phyloP scores from a whole-genome alignment of 2,888 invertebrate species.

The Mesorhabditis spiculigera region DNA sequence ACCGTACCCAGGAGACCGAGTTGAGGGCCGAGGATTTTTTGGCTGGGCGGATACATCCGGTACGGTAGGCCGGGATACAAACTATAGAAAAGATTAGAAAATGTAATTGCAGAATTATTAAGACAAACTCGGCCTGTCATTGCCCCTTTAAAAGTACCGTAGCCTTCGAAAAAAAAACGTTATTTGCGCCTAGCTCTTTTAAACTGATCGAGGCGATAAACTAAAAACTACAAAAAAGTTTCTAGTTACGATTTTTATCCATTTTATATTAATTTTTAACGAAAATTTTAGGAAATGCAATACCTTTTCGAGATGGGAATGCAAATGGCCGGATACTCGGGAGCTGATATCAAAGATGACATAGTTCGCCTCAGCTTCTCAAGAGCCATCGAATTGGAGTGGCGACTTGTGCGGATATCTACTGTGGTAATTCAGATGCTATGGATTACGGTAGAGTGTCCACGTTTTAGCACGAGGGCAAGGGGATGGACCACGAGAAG shows the following conservation, averaged over 20 bases:
- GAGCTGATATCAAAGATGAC: neutral
- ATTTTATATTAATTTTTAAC: too few relatives aligned
- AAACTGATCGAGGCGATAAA: too few relatives aligned
- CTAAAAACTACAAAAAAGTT: neutral
- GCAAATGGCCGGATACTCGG: neutral
- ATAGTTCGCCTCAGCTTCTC: neutral
- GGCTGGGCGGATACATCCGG: neutral
- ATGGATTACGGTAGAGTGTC: neutral
- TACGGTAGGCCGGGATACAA: neutral
- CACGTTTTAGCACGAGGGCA: neutral
- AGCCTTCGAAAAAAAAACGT: too few relatives aligned
- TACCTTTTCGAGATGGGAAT: neutral
- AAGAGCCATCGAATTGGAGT: neutral
- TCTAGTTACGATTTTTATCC: neutral
- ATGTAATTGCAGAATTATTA: too few relatives aligned
- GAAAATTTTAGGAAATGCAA: neutral
- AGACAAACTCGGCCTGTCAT: too few relatives aligned
- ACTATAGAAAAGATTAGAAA: too few relatives aligned
- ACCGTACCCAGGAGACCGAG: neutral
- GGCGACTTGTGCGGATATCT: neutral
- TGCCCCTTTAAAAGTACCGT: too few relatives aligned
- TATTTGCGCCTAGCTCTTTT: too few relatives aligned
- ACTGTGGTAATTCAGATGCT: neutral
- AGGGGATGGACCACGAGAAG: slow-evolving; percentile 4
- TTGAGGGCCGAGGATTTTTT: neutral